Conservation (phyloP, 1,140 invertebrate genomes). For the Matsumurasca onukii region DNA sequence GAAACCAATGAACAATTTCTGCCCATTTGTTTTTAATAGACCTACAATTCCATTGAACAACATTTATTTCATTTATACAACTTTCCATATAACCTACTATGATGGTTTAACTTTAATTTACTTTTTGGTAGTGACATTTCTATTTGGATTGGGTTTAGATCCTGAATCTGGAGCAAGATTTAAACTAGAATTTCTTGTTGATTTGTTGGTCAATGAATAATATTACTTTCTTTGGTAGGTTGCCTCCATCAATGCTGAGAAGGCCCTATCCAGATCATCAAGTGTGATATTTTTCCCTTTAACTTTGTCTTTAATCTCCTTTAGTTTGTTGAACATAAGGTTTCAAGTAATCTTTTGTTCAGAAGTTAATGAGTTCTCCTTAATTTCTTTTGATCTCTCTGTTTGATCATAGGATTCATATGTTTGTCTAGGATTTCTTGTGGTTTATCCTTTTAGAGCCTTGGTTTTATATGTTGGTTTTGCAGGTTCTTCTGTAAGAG, state of each 20-base stretch:
- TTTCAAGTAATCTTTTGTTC: no score
- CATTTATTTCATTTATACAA: not conserved
- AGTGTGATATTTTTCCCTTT: not conserved
- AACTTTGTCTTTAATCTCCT: not conserved
- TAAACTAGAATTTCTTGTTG: not conserved
- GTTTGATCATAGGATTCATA: no score
- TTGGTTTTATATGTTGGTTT: not conserved
- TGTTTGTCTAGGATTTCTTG: not conserved
- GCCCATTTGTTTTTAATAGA: not conserved
- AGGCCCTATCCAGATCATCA: not conserved
- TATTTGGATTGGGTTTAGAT: not conserved
- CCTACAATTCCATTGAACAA: not conserved
- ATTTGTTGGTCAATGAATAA: not conserved
- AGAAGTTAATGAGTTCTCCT: no score
- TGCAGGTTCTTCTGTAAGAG: not conserved
- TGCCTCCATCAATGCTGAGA: not conserved
- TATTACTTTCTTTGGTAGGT: not conserved
- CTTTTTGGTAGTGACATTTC: not conserved
- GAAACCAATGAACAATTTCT: not conserved
- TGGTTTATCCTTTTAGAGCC: not conserved
- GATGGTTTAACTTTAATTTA: not conserved
- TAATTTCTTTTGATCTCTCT: no score
- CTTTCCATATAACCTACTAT: not conserved
- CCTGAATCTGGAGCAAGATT: no score
- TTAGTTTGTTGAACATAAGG: no score